Evolutionary conservation across 2,888 invertebrate genomes (phyloP), one percentile per base, ranked within the genome.

Genomic region (Andricus curvator): DNA sequence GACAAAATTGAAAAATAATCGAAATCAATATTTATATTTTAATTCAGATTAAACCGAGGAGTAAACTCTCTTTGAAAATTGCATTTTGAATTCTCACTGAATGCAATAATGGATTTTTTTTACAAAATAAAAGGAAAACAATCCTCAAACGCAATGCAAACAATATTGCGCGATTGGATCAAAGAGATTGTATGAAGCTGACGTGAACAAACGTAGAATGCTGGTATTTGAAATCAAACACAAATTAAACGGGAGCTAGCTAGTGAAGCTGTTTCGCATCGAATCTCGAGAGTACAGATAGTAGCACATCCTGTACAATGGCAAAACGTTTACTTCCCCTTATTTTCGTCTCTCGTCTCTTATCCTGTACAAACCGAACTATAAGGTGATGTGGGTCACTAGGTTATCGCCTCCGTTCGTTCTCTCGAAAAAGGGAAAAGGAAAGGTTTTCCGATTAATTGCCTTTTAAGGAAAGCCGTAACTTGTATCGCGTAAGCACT

Each of bases 321-420:
- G 81, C 80, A 81, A 84, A 85, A 80, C 82, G 82, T 82, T 84
- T 81, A 78, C 68, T 70, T 66, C 82, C 77, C 66, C 80, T 78
- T 81, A 81, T 78, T 82, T 82, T 80, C 76, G 37, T 81, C 79
- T 78, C 76, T 25, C 11, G 17, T 17, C 60, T 33, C 22, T 41
- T 37, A 77, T 60, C 22, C 64, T 67, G 78, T 60, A 79, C 82
- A 74, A 78, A 78, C 65, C 67, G 64, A 74, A 64, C 70, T 64
- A 15, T 80, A 83, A 67, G 78, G 77, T 83, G 68, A 90, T 88
- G 85, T 90, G 83, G 90, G 90, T 90, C 86, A 90, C 85, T 90
- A 84, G 90, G 90, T 90, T 90, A 89, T 90, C 88, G 83, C 82
- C 85, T 86, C 84, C 81, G 83, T 82, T 86, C 81, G 85, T 85